Base-by-base conservation (phyloP, 2,797 vertebrate species). In the Scomberomorus guttatus region DNA sequence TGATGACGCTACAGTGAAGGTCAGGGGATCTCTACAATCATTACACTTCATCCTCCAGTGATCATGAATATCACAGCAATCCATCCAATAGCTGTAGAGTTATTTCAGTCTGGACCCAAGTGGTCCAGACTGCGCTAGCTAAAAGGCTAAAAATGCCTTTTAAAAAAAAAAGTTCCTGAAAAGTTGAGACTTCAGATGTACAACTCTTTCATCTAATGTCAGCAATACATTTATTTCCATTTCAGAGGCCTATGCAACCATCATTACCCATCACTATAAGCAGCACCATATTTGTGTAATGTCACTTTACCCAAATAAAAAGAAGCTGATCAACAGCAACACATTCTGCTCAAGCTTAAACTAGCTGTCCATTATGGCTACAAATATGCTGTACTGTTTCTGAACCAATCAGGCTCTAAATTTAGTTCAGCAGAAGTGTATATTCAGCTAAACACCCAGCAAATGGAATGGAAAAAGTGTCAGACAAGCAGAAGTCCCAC, bases 371-470 rank as follows among this genome's bases (percentile, higher is more conserved):
- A 54, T 77, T 81, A 75, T 57, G 25, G 42, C 50, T 78, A 59
- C 34, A 86, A 55, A 73, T 72, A 77, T 59, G 62, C 63, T 76
- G 32, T 15, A 64, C 63, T 69, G 56, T 63, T 78, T 77, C 60
- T 76, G 62, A 78, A 77, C 66, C 74, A 88, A 84, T 75, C 77
- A 83, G 52, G 64, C 79, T 80, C 59, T 80, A 86, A 81, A 90
- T 84, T 71, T 79, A 77, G 59, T 68, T 83, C 5, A 75, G 68
- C 61, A 83, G 89, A 90, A 90, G 63, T 76, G 82, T 83, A 20
- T 56, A 87, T 89, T 91, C 82, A 90, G 91, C 90, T 81, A 79
- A 90, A 91, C 58, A 80, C 44, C 74, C 65, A 75, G 77, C 62
- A 82, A 92, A 89, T 88, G 76, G 77, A 85, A 79, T 73, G 70